phyloP scores from a whole-genome alignment of 2,113 vertebrate species.

The Scomber colias region DNA sequence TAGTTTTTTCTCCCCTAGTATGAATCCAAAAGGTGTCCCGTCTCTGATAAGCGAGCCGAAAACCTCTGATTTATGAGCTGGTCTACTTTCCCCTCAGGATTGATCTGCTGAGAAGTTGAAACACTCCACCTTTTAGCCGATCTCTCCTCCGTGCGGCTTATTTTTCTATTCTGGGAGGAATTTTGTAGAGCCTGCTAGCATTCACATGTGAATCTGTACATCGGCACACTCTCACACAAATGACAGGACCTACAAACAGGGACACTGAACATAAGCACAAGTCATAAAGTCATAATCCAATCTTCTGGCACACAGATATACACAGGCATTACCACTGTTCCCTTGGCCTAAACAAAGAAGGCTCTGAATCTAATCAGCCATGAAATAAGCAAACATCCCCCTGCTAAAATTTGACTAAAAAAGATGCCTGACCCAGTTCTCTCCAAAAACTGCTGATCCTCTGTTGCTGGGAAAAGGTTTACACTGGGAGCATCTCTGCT shows the following conservation, averaged over 20 bases:
- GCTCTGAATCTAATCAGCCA: constrained; percentile 26
- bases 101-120: constrained; percentile 5
- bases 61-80: not conserved
- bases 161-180: constrained; percentile 34
- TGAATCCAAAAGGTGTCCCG: constrained; percentile 18
- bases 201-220: constrained; percentile 43
- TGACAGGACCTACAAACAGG: not conserved
- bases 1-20: not conserved
- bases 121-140: constrained; percentile 11
- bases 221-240: constrained; percentile 8
- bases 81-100: constrained; percentile 9
- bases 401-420: constrained; percentile 26
- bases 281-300: not conserved
- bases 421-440: constrained; percentile 54
- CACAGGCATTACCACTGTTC: not conserved
- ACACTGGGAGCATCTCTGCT: constrained; percentile 15
- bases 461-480: not conserved
- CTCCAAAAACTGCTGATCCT: constrained; percentile 31
- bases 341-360: constrained; percentile 7
- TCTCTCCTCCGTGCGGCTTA: constrained; percentile 1
- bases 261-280: not conserved
- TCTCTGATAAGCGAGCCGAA: not conserved
- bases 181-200: constrained; percentile 39
- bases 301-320: constrained; percentile 11
- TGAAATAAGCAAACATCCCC: constrained; percentile 38